Evolutionary conservation across 1,140 invertebrate genomes (phyloP), one percentile per base, ranked within the genome.

Genomic region (Trinorchestia longiramus): DNA sequence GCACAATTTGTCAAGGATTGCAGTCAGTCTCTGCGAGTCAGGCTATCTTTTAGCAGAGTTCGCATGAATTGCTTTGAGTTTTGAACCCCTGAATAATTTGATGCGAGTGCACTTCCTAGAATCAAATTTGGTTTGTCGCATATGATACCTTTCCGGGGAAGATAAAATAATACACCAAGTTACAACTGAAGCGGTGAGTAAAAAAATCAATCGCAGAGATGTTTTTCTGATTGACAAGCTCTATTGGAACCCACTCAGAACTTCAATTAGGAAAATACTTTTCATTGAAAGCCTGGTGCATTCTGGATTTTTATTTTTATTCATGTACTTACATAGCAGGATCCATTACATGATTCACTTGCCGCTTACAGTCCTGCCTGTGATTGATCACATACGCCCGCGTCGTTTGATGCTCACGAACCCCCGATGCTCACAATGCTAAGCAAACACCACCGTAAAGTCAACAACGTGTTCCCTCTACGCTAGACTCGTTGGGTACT

Each of bases 1-100:
- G 44, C 44, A n/a, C 92, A 45, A 94, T 94, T 94, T 94, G 92
- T 94, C 41, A 94, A 40, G 92, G 92, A 94, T 94, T 94, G 92
- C 43, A 94, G 92, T 47, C 92, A 94, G 92, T 94, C 92, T 94
- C 40, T 94, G 92, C 92, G 28, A 47, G 44, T 45, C 92, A 94
- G 44, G 92, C 43, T n/a, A 94, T 94, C 92, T 45, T 45, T 90
- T 90, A 90, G 88, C 88, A 41, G 88, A 41, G n/a, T 90, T 90
- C 88, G 43, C n/a, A 90, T 90, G 88, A 90, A 90, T 90, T 90
- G 88, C 88, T 43, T 41, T 41, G 88, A 43, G 43, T 43, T 90
- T 77, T 77, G 62, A 77, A 36, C 62, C 62, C 62, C 62, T 23
- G 62, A 77, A 77, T 77, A 77, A 77, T 77, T 36, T 36, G 62